These are phyloP conservation scores for Sminthurides bifidus DNA, from an alignment of 1,140 invertebrate species.

Conservation along the genomic window DNA sequence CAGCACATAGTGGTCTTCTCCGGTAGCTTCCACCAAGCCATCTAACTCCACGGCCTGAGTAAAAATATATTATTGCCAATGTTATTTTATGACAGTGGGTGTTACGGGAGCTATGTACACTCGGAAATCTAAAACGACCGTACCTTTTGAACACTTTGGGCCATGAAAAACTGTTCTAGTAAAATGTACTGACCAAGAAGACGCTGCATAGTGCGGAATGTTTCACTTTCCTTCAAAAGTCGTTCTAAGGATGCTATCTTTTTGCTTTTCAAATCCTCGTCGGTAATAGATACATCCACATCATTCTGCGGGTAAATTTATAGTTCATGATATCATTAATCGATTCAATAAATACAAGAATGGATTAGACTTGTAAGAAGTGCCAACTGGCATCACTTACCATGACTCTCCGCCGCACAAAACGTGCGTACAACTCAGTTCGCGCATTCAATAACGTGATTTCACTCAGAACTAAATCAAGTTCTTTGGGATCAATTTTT, in stretches of 20 bases:
- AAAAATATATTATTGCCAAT: too few species aligned
- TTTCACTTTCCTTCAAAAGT: conserved; percentile 60
- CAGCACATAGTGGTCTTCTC: conserved; percentile 47
- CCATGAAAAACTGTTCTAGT: conserved; percentile 91
- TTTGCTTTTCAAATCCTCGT: conserved; percentile 44
- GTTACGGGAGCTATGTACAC: too few species aligned
- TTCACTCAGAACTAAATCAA: conserved; percentile 81
- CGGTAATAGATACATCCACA: conserved; percentile 49
- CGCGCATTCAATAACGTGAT: conserved; percentile 82
- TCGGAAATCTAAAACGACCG: too few species aligned
- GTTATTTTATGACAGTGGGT: too few species aligned
- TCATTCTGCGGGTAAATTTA: conserved; percentile 58
- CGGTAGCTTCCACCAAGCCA: conserved; percentile 41
- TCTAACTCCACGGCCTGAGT: conserved; percentile 71
- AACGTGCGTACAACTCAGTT: conserved; percentile 79
- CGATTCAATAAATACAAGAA: background rate
- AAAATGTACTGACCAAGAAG: conserved; percentile 78
- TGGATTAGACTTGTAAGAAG: too few species aligned
- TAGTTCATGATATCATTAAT: too few species aligned
- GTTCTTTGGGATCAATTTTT: conserved; percentile 62
- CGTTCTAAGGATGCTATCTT: conserved; percentile 50
- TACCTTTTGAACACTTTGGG: conserved; percentile 80
- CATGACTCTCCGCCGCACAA: conserved; percentile 64
- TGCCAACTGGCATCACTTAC: too few species aligned
- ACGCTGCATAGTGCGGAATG: conserved; percentile 77